Conservation (phyloP, 2,113 vertebrate genomes). For the Burhinus bistriatus region DNA sequence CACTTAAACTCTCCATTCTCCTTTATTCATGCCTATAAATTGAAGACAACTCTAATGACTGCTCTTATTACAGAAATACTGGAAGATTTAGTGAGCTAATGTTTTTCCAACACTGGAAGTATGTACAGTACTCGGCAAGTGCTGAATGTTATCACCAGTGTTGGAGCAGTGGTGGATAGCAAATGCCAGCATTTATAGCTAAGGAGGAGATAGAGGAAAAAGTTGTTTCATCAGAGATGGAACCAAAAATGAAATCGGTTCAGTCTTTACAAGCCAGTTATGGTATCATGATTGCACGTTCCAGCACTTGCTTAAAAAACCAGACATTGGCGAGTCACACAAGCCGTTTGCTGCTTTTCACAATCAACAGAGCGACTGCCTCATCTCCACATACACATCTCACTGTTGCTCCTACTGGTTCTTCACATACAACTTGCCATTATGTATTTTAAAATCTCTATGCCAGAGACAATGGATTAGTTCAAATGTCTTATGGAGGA, state of each 20-base stretch:
- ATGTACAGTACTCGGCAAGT: background rate
- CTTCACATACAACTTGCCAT: background rate
- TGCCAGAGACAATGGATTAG: background rate
- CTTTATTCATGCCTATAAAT: background rate
- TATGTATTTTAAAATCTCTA: background rate
- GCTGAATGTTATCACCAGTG: background rate
- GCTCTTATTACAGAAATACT: background rate
- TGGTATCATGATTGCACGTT: background rate
- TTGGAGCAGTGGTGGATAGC: background rate
- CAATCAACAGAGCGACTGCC: background rate
- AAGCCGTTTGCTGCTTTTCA: background rate
- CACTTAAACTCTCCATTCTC: background rate
- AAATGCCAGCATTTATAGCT: background rate
- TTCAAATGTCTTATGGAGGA: background rate
- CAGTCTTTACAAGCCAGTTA: background rate
- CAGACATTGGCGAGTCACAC: background rate
- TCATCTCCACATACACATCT: background rate
- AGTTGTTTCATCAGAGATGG: background rate
- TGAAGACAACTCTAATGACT: background rate
- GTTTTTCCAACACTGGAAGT: background rate
- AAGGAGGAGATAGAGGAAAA: background rate
- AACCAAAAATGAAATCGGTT: background rate
- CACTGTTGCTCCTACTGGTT: background rate
- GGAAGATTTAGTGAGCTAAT: background rate
- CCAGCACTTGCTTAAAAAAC: background rate